A percentile compares a stretch with the other conserved stretches of the same genome.
Conservation (phyloP, 2,797 vertebrate species). For the Coendou prehensilis region DNA sequence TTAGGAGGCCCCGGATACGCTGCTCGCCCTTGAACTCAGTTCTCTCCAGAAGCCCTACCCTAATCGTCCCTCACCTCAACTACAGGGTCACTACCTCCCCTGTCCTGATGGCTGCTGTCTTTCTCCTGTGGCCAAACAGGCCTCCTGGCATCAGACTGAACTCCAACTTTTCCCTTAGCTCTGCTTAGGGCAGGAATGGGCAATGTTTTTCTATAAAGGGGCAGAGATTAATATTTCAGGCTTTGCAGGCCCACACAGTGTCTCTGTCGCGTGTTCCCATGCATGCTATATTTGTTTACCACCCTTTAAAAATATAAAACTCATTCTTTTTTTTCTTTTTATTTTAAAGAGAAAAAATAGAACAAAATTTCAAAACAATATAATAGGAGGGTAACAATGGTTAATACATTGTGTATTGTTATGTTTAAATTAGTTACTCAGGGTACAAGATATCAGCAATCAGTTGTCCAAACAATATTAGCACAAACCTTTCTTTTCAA, state of each 20-base stretch:
- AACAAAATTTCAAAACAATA: too few species aligned
- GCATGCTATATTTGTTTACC: conserved; percentile 3
- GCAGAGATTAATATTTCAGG: neutral
- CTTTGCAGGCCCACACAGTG: neutral
- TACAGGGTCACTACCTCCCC: accelerated
- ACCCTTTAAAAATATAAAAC: neutral
- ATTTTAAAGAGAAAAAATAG: too few species aligned
- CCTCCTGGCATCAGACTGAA: neutral
- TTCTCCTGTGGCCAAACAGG: neutral
- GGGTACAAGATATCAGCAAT: too few species aligned
- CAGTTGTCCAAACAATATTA: too few species aligned
- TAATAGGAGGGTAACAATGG: too few species aligned
- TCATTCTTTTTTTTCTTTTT: too few species aligned
- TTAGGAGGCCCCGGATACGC: neutral
- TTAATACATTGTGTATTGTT: too few species aligned
- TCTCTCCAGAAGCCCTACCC: neutral
- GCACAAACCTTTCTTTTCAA: too few species aligned
- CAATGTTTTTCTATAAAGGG: neutral
- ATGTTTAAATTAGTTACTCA: too few species aligned
- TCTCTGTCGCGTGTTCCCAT: neutral
- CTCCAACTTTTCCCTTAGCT: neutral
- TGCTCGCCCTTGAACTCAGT: neutral
- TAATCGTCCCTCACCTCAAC: neutral
- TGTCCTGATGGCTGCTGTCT: neutral
- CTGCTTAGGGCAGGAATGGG: neutral